A percentile compares a stretch with the other conserved stretches of the same genome.
phyloP scores from a whole-genome alignment of 2,797 vertebrate species.

The Huso huso region DNA sequence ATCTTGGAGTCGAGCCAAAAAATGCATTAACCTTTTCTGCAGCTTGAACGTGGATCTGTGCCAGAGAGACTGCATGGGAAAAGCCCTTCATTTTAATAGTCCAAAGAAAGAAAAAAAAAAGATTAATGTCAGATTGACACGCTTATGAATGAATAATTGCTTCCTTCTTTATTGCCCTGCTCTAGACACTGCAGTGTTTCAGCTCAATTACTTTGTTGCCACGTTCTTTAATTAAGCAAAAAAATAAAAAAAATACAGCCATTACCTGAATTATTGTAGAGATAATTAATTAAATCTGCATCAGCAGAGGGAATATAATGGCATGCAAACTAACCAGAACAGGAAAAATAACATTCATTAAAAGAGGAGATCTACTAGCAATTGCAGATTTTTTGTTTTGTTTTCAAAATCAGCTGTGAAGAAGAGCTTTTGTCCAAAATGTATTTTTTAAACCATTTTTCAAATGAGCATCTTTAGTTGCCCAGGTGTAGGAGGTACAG shows the following conservation, averaged over 20 bases:
- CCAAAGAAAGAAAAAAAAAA: slow-evolving; percentile 24
- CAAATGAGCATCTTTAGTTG: too few species aligned
- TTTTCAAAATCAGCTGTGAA: too few species aligned
- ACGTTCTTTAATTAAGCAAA: slow-evolving; percentile 40
- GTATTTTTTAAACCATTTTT: too few species aligned
- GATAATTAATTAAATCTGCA: slow-evolving; percentile 54
- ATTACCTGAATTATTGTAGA: slow-evolving; percentile 42
- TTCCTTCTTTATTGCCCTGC: slow-evolving; percentile 29
- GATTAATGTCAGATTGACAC: slow-evolving; percentile 32
- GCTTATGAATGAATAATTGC: slow-evolving; percentile 32
- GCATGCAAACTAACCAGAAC: slow-evolving; percentile 31
- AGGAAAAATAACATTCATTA: slow-evolving; percentile 29
- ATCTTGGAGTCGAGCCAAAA: too few species aligned
- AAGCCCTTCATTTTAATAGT: slow-evolving; percentile 29
- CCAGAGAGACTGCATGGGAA: not conserved
- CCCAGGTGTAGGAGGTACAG: slow-evolving; percentile 26
- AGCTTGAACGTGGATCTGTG: too few species aligned
- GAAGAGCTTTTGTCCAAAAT: too few species aligned
- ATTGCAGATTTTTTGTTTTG: too few species aligned
- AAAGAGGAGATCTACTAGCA: too few species aligned
- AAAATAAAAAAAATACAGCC: slow-evolving; percentile 14
- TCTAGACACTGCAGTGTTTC: slow-evolving; percentile 20
- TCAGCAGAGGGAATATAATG: slow-evolving; percentile 35
- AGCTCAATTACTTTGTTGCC: slow-evolving; percentile 26
- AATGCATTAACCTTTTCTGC: too few species aligned